Percentiles rank a stretch among this genome's conserved stretches.
Evolutionary conservation across 2,113 vertebrate genomes (phyloP).

Genomic region (Chionodraco myersi): DNA sequence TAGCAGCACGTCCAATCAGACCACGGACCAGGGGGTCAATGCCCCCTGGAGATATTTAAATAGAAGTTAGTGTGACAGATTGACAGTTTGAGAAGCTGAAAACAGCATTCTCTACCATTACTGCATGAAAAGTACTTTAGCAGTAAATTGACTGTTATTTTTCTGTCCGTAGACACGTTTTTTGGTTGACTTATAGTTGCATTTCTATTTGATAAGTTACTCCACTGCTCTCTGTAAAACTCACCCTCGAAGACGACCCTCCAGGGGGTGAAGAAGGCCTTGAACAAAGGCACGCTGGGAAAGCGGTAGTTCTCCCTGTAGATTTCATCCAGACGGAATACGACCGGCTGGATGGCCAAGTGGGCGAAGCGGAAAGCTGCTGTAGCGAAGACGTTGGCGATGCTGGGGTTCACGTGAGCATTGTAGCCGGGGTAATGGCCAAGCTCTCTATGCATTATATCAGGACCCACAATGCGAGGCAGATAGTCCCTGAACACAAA

Average conservation of each 20-base stretch:
- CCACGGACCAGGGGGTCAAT: slow-evolving; percentile 86
- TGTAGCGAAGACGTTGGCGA: slow-evolving; percentile 89
- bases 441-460: slow-evolving; percentile 59
- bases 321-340: slow-evolving; percentile 81
- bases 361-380: slow-evolving; percentile 91
- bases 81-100: too few relatives aligned
- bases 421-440: slow-evolving; percentile 82
- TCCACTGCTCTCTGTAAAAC: not conserved
- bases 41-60: slow-evolving; percentile 79
- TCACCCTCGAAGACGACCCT: slow-evolving; percentile 88
- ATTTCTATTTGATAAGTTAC: too few relatives aligned
- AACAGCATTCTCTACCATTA: too few relatives aligned
- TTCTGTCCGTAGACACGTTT: too few relatives aligned
- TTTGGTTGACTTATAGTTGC: not conserved
- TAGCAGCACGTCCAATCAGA: slow-evolving; percentile 83
- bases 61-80: slow-evolving; percentile 3
- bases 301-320: slow-evolving; percentile 73
- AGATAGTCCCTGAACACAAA: slow-evolving; percentile 91
- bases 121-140: too few relatives aligned
- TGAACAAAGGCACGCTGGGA: slow-evolving; percentile 82
- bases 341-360: slow-evolving; percentile 85
- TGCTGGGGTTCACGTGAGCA: slow-evolving; percentile 84
- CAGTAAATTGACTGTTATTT: too few relatives aligned
- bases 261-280: slow-evolving; percentile 88
- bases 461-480: slow-evolving; percentile 81